Evolutionary conservation across 2,113 vertebrate species (phyloP), one percentile per base, ranked within the genome.

Genomic region (Oryzias woworae): DNA sequence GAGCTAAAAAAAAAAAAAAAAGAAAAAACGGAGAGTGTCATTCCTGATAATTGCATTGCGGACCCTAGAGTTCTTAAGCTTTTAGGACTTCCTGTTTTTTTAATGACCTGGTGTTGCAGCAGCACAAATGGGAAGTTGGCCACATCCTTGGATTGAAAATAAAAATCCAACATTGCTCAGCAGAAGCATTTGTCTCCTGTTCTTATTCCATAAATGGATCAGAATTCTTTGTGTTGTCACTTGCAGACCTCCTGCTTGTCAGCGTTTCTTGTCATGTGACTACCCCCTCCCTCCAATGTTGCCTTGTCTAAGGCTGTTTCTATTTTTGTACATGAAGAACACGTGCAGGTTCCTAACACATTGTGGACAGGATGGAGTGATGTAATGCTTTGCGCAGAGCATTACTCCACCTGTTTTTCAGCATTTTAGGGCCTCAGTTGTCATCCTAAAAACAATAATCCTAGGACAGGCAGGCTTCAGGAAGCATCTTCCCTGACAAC

Each of bases 281-380:
- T 53, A 71, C 14, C 61, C 62, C 59, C 53, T 73, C 67, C 52
- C 62, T 73, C 62, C 17, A 53, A 18, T 70, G 41, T 54, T 59
- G 43, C 71, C 69, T 71, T 77, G 85, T 82, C 73, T 75, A 67
- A 47, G 59, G 69, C 66, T 71, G 80, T 80, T 71, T 77, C 84
- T 85, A 87, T 89, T 88, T 83, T 75, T 87, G 82, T 78, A 66
- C 14, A 84, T 73, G 78, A 80, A 65, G 66, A 55, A 64, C 56
- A 17, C 54, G 82, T 15, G 13, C 75, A 75, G 83, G 85, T 90
- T 91, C 76, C 85, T 80, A 86, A 84, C 79, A 86, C 89, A 84
- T 85, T 42, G 47, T 56, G 59, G 52, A 58, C 47, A 44, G 64
- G 57, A 62, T 59, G 24, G 8, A 41, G 66, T 80, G 61, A 16